phyloP scores from a whole-genome alignment of 2,797 vertebrate genomes.

The Anniella stebbinsi region DNA sequence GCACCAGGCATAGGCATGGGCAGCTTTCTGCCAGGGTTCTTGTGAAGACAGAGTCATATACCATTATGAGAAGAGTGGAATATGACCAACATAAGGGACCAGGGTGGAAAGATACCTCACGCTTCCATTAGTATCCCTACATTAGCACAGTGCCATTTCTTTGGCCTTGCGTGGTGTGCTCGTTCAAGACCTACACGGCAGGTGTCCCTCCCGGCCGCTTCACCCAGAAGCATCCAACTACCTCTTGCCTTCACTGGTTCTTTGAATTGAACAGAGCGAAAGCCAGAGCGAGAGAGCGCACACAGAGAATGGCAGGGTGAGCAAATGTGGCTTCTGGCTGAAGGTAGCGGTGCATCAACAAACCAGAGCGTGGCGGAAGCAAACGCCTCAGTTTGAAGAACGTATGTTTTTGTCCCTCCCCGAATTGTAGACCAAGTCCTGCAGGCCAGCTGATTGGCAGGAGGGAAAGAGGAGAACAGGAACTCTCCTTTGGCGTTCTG shows the following conservation, averaged over 20 bases:
- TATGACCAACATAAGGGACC: not conserved
- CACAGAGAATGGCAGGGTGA: not conserved
- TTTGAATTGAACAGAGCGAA: not conserved
- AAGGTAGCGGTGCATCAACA: not conserved
- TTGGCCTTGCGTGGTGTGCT: not conserved
- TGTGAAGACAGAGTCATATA: not conserved
- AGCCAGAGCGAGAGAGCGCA: too few relatives aligned
- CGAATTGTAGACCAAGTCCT: not conserved
- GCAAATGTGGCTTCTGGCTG: not conserved
- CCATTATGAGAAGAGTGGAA: not conserved
- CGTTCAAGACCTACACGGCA: accelerated
- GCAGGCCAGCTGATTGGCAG: not conserved
- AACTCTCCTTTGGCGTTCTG: not conserved
- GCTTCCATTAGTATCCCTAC: not conserved
- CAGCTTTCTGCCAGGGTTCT: not conserved
- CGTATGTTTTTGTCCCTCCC: not conserved
- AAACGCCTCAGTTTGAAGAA: not conserved
- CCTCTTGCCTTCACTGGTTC: not conserved
- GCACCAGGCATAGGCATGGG: not conserved
- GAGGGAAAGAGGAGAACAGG: not conserved
- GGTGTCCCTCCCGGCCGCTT: not conserved
- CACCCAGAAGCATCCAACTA: not conserved
- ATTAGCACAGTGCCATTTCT: not conserved
- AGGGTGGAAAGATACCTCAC: too few relatives aligned
- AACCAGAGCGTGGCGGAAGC: not conserved